Percentiles rank a stretch among this genome's conserved stretches.
Conservation (phyloP, 2,113 vertebrate species). For the Sorex araneus region DNA sequence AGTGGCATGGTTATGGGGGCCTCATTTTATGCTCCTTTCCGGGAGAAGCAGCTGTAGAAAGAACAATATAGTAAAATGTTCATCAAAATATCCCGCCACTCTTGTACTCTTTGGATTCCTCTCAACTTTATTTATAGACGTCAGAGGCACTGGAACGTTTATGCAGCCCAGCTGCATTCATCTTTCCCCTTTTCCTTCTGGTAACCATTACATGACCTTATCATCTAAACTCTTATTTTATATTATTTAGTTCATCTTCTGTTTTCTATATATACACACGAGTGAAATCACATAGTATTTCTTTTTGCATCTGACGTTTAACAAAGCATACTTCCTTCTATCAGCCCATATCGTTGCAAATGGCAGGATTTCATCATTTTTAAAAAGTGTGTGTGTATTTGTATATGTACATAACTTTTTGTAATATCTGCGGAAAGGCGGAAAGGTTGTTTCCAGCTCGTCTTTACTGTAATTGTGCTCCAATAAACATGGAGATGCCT, state of each 20-base stretch:
- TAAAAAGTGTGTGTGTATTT: not conserved
- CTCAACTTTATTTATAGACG: not conserved
- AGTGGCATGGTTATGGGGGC: too few species aligned
- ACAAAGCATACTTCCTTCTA: not conserved
- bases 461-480: not conserved
- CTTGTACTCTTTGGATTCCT: not conserved
- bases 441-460: not conserved
- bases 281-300: not conserved
- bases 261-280: not conserved
- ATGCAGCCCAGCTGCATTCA: not conserved
- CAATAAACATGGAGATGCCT: not conserved
- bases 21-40: too few species aligned
- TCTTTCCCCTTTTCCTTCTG: not conserved
- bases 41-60: too few species aligned
- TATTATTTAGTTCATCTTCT: not conserved
- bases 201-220: not conserved
- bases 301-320: not conserved
- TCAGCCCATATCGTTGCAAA: not conserved
- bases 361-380: not conserved
- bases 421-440: not conserved
- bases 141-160: not conserved
- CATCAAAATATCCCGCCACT: not conserved
- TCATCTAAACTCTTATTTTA: not conserved
- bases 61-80: constrained; percentile 1
- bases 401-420: not conserved